A percentile compares a stretch with the other conserved stretches of the same genome.
phyloP scores from a whole-genome alignment of 2,797 vertebrate genomes.

The Sphaeramia orbicularis region DNA sequence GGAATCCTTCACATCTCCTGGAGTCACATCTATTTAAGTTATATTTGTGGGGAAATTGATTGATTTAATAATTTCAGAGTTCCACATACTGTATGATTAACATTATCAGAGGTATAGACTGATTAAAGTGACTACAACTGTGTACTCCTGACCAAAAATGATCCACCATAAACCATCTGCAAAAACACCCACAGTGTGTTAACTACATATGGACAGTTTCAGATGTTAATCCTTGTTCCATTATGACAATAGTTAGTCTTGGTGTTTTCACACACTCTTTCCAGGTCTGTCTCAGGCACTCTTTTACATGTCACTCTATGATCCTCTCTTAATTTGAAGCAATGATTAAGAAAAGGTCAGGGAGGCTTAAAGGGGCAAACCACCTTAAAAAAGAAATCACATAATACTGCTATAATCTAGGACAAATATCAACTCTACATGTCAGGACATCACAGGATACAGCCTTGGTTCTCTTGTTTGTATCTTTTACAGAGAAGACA shows the following conservation, averaged over 20 bases:
- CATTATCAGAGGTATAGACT: too few relatives aligned
- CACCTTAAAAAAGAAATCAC: slow-evolving; percentile 26
- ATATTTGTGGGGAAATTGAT: background rate
- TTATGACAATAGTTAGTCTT: background rate
- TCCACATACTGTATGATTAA: too few relatives aligned
- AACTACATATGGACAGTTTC: background rate
- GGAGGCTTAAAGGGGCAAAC: background rate
- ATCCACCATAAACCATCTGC: background rate
- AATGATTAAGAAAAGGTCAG: background rate
- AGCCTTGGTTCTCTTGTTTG: slow-evolving; percentile 9
- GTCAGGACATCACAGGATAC: slow-evolving; percentile 34
- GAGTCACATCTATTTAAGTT: background rate
- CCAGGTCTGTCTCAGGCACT: slow-evolving; percentile 33
- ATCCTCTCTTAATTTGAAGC: slow-evolving; percentile 24
- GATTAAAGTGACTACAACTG: background rate
- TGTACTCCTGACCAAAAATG: background rate
- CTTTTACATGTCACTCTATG: slow-evolving; percentile 15
- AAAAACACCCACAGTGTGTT: too few relatives aligned
- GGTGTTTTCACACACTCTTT: background rate
- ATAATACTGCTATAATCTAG: slow-evolving; percentile 29
- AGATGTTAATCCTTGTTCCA: background rate
- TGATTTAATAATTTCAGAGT: background rate
- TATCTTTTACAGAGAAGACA: slow-evolving; percentile 1
- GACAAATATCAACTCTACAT: slow-evolving; percentile 39
- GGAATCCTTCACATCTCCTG: background rate